These are phyloP conservation scores for Myotis pilosus DNA, from an alignment of 2,797 vertebrate species.

Conservation along the genomic window DNA sequence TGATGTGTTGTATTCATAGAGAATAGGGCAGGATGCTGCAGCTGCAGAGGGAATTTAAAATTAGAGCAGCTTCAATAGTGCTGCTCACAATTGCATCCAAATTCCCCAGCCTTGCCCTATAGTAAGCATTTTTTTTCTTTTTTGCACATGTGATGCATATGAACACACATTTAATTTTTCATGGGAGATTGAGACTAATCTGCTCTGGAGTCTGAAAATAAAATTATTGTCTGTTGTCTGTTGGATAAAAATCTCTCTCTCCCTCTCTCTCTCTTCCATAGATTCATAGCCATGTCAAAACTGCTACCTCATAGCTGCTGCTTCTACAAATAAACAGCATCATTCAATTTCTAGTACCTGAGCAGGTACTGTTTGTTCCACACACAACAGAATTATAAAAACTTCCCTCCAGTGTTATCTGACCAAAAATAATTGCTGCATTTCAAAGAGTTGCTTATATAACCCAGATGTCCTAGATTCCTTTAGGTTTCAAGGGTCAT, in stretches of 20 bases:
- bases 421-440: slow-evolving; percentile 59
- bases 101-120: slow-evolving; percentile 18
- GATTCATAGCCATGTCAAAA: slow-evolving; percentile 33
- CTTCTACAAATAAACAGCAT: slow-evolving; percentile 24
- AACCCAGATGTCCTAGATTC: slow-evolving; percentile 66
- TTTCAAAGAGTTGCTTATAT: slow-evolving; percentile 65
- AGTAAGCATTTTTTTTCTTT: slow-evolving; percentile 60
- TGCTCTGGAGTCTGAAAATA: slow-evolving; percentile 44
- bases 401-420: slow-evolving; percentile 34
- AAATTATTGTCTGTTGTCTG: slow-evolving; percentile 5
- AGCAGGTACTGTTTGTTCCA: slow-evolving; percentile 45
- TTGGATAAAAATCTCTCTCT: background rate
- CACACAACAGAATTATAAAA: slow-evolving; percentile 27
- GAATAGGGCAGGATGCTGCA: slow-evolving; percentile 71
- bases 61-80: slow-evolving; percentile 72
- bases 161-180: slow-evolving; percentile 46
- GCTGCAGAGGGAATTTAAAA: slow-evolving; percentile 76
- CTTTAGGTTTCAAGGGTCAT: slow-evolving; percentile 36
- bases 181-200: slow-evolving; percentile 9
- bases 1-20: slow-evolving; percentile 74
- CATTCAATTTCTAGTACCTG: slow-evolving; percentile 10
- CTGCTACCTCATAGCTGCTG: background rate
- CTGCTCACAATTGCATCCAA: slow-evolving; percentile 58
- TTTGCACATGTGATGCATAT: slow-evolving; percentile 16
- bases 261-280: background rate